Evolutionary conservation across 2,797 vertebrate species (phyloP).

Genomic region (Ptychadena robeensis): DNA sequence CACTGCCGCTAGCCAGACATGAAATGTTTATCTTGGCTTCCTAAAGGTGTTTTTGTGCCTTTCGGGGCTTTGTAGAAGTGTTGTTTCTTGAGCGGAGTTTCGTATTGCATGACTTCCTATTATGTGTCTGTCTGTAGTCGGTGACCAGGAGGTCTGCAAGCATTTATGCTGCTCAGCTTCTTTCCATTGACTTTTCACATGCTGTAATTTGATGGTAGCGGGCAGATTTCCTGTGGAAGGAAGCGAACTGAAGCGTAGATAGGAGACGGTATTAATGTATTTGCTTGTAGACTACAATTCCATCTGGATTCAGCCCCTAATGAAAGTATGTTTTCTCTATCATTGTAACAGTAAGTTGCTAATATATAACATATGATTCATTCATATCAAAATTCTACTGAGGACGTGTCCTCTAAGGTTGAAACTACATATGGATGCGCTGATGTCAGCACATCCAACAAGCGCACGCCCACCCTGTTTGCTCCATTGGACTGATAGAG

Average conservation of each 20-base stretch:
- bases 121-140: slow-evolving; percentile 61
- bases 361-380: neutral
- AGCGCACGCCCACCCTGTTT: too few species aligned
- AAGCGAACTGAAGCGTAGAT: slow-evolving; percentile 55
- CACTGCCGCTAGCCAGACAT: slow-evolving; percentile 39
- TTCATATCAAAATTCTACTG: neutral
- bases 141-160: slow-evolving; percentile 50
- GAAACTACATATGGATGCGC: too few species aligned
- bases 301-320: slow-evolving; percentile 62
- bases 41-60: slow-evolving; percentile 17
- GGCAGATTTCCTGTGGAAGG: slow-evolving; percentile 63
- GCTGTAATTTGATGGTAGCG: slow-evolving; percentile 58
- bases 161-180: slow-evolving; percentile 54
- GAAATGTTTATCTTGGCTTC: slow-evolving; percentile 57
- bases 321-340: slow-evolving; percentile 14
- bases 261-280: slow-evolving; percentile 59
- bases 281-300: slow-evolving; percentile 49
- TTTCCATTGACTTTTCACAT: slow-evolving; percentile 51
- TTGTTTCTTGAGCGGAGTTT: slow-evolving; percentile 20
- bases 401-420: neutral
- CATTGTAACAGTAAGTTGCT: slow-evolving; percentile 7
- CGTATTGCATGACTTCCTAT: slow-evolving; percentile 50
- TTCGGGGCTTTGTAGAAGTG: slow-evolving; percentile 43
- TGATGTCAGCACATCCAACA: too few species aligned
- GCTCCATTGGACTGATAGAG: too few species aligned